Percentiles rank a stretch among this genome's conserved stretches.
Evolutionary conservation across 2,888 invertebrate species (phyloP).

Genomic region (Athetis lepigone): DNA sequence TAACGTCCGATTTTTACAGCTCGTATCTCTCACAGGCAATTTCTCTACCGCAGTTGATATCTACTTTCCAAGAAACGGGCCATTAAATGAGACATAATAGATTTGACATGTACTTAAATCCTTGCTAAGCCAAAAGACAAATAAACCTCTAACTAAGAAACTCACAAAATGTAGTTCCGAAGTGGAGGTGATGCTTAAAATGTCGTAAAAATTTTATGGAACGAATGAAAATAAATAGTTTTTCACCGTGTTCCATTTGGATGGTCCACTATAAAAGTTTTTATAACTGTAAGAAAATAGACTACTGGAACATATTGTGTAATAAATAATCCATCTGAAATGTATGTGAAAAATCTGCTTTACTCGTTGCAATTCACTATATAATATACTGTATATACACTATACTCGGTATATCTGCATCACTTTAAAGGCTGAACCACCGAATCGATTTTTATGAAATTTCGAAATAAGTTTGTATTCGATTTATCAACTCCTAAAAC

Average conservation of each 20-base stretch:
- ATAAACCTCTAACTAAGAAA: slow-evolving; percentile 55
- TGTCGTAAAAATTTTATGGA: slow-evolving; percentile 85
- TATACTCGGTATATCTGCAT: no score
- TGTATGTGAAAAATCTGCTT: slow-evolving; percentile 28
- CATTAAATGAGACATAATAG: slow-evolving; percentile 64
- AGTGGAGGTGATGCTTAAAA: slow-evolving; percentile 85
- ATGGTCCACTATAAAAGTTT: slow-evolving; percentile 83
- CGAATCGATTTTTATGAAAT: no score
- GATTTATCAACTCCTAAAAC: no score
- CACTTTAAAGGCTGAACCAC: no score
- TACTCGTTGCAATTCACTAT: neutral
- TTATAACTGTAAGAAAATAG: slow-evolving; percentile 82
- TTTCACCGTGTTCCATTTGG: slow-evolving; percentile 82
- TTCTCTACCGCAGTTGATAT: slow-evolving; percentile 79
- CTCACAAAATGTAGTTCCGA: slow-evolving; percentile 66
- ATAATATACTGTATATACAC: no score
- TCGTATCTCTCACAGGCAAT: slow-evolving; percentile 64
- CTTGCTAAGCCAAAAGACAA: slow-evolving; percentile 59
- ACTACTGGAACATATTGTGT: slow-evolving; percentile 69
- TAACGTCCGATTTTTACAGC: slow-evolving; percentile 76
- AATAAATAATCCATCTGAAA: slow-evolving; percentile 53
- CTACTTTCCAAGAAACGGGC: slow-evolving; percentile 68
- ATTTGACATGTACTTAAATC: slow-evolving; percentile 66
- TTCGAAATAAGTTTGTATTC: no score
- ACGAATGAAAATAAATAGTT: slow-evolving; percentile 87